Evolutionary conservation across 2,888 invertebrate species (phyloP).

Genomic region (Synergus gifuensis): DNA sequence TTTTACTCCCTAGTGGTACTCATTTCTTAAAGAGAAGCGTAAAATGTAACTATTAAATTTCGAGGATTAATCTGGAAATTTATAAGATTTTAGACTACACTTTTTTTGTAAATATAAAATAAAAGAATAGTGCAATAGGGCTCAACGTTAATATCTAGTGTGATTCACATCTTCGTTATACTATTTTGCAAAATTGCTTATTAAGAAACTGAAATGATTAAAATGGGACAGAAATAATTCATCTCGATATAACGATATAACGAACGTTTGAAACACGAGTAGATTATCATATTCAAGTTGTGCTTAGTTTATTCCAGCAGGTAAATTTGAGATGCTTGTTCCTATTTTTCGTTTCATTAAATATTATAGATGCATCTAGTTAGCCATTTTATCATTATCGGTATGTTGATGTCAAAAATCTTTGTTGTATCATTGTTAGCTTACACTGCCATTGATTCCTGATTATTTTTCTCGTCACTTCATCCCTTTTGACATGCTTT

Average conservation of each 20-base stretch:
- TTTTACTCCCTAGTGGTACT: too few relatives aligned
- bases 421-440: conserved; percentile 42
- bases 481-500: conserved; percentile 48
- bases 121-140: conserved; percentile 23
- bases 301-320: conserved; percentile 45
- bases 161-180: neutral
- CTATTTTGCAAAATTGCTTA: neutral
- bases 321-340: conserved; percentile 60
- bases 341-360: conserved; percentile 57
- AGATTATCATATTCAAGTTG: conserved; percentile 22
- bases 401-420: conserved; percentile 42
- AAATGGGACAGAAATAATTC: neutral
- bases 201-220: neutral
- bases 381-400: conserved; percentile 36
- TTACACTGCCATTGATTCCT: conserved; percentile 42
- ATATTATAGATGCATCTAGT: conserved; percentile 47
- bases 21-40: too few relatives aligned
- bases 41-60: too few relatives aligned
- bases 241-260: neutral
- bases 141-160: neutral
- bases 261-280: neutral
- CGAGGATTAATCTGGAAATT: neutral
- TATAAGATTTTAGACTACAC: accelerated
- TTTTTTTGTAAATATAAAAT: neutral
- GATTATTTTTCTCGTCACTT: conserved; percentile 51